A percentile compares a stretch with the other conserved stretches of the same genome.
Evolutionary conservation across 2,888 invertebrate genomes (phyloP).

Genomic region (Apodemia hepburni): DNA sequence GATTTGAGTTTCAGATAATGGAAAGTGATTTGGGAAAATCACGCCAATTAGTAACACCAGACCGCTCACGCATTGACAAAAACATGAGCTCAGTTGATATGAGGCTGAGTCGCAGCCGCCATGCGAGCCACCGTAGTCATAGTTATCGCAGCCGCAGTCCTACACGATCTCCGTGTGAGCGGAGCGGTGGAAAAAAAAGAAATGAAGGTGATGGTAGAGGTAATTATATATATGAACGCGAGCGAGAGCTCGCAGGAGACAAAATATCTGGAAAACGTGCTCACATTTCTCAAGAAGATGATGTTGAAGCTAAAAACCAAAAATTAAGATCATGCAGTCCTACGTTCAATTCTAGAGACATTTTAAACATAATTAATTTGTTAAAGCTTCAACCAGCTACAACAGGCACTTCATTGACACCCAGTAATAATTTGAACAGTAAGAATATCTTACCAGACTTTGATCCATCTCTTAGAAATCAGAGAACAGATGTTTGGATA

Average conservation of each 20-base stretch:
- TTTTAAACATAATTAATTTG: not conserved
- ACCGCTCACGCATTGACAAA: too few species aligned
- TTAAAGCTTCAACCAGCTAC: not conserved
- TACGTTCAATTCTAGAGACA: not conserved
- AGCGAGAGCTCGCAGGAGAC: not conserved
- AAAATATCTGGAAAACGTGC: not conserved
- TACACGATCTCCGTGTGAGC: too few species aligned
- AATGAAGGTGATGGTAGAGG: too few species aligned
- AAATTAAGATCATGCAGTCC: not conserved
- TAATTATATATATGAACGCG: not conserved
- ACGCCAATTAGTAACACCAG: too few species aligned
- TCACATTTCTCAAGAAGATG: not conserved
- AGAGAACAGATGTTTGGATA: conserved; percentile 14
- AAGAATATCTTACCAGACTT: not conserved
- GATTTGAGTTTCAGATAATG: too few species aligned
- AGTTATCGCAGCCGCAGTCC: too few species aligned
- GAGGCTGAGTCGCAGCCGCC: too few species aligned
- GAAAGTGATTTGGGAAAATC: too few species aligned
- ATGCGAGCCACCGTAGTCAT: too few species aligned
- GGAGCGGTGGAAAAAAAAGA: too few species aligned
- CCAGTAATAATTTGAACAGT: not conserved
- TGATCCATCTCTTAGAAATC: conserved; percentile 17
- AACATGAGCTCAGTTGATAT: too few species aligned
- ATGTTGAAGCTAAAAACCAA: not conserved
- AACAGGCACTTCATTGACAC: not conserved